Evolutionary conservation across 2,888 invertebrate genomes (phyloP).

Genomic region (Drosophila macrospina): DNA sequence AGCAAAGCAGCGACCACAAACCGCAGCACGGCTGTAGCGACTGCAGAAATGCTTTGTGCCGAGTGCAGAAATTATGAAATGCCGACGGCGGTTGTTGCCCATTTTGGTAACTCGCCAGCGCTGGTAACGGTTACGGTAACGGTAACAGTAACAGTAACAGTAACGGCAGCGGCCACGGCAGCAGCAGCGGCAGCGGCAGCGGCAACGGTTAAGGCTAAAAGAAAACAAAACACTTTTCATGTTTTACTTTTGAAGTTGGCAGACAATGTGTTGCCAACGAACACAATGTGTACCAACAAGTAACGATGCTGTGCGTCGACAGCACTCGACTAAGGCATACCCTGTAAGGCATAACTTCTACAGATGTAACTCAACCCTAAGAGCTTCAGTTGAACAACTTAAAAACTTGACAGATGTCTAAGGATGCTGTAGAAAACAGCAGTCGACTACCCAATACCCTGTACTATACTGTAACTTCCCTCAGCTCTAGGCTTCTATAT

Average conservation of each 20-base stretch:
- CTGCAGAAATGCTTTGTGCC: slow-evolving; percentile 45
- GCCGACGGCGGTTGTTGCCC: slow-evolving; percentile 61
- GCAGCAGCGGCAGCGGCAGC: slow-evolving; percentile 16
- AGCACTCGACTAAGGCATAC: slow-evolving; percentile 1
- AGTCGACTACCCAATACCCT: background rate
- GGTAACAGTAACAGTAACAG: slow-evolving; percentile 14
- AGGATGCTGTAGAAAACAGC: background rate
- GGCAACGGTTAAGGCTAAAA: slow-evolving; percentile 22
- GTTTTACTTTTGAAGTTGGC: slow-evolving; percentile 50
- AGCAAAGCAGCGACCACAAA: slow-evolving; percentile 30
- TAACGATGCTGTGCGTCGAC: background rate
- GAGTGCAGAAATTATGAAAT: slow-evolving; percentile 69
- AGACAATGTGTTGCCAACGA: slow-evolving; percentile 40
- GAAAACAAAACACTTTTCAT: slow-evolving; percentile 46
- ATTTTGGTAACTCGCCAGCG: slow-evolving; percentile 51
- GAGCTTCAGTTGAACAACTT: background rate
- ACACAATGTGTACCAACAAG: slow-evolving; percentile 24
- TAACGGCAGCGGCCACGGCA: slow-evolving; percentile 1
- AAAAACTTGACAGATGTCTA: background rate
- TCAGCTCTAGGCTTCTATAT: background rate
- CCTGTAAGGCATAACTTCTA: background rate
- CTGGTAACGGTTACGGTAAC: slow-evolving; percentile 25
- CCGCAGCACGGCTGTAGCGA: slow-evolving; percentile 32
- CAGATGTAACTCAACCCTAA: too few relatives aligned
- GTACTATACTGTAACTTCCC: background rate